Base-by-base conservation (phyloP, 2,797 vertebrate species). In the Sciurus carolinensis region DNA sequence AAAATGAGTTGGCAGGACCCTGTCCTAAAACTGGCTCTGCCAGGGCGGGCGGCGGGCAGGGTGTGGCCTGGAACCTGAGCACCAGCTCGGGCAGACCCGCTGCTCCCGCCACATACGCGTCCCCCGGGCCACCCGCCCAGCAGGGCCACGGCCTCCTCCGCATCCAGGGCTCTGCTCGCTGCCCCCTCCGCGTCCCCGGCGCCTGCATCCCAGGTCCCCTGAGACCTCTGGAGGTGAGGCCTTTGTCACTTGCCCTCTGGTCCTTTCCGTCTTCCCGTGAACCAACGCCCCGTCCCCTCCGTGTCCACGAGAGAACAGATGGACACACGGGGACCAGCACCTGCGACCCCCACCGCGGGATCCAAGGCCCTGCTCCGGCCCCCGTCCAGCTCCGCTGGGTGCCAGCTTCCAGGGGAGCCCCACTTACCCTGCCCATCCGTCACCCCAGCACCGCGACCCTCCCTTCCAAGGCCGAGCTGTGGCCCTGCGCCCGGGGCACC, bases 251-350 rank as follows among this genome's bases (percentile, higher is more conserved):
- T 8, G 20, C 20, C 54, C 54, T 57, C 54, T 0, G 20, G 17
- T 22, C 54, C 5, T 7, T 17, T 17, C 52, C 1, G 2, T 57
- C 54, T 67, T 83, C 33, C 36, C 72, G 64, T 26, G 72, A 95
- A 81, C 13, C 12, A 30, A 33, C 13, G 14, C n/a, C 33, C n/a
- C 79, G 64, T 13, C 18, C 50, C 80, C 18, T 66, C 24, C 7
- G 83, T 50, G 26, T 73, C 52, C 42, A 50, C 88, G 95, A 92
- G 39, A 57, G 85, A 95, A 64, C 15, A 57, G n/a, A 76, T 36
- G 64, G 71, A 36, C 39, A 84, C 77, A 79, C 5, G n/a, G 0
- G 4, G 54, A 79, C 77, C 39, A 86, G 86, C 69, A 26, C 26
- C 26, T 1, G 22, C 33, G 87, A 5, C 1, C 22, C 50, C 11